Percentiles rank a stretch among this genome's conserved stretches.
Evolutionary conservation across 1,140 invertebrate genomes (phyloP).

Genomic region (Laupala kohalensis): DNA sequence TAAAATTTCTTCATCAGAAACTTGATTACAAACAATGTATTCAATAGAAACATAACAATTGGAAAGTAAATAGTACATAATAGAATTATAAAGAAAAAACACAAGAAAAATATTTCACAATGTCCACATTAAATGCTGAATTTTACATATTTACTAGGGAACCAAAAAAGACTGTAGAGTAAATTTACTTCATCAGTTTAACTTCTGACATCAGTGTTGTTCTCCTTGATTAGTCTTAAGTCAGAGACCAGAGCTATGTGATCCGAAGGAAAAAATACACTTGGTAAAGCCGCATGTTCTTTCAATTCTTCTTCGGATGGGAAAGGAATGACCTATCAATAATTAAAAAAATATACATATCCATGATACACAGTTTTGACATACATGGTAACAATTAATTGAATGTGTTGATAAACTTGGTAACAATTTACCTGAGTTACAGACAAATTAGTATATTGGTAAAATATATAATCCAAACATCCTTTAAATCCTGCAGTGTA

Average conservation of each 20-base stretch:
- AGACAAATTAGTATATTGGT: conserved; percentile 47
- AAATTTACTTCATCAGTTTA: too few species aligned
- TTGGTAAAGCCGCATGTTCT: conserved; percentile 63
- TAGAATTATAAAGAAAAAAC: too few species aligned
- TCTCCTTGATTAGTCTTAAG: too few species aligned
- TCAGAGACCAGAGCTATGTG: conserved; percentile 79
- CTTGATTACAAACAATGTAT: too few species aligned
- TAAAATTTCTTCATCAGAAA: too few species aligned
- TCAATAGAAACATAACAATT: too few species aligned
- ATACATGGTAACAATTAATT: conserved; percentile 5
- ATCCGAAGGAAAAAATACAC: conserved; percentile 78
- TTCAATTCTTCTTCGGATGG: conserved; percentile 61
- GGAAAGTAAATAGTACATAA: too few species aligned
- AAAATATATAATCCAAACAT: conserved; percentile 89
- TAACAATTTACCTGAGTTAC: conserved; percentile 39
- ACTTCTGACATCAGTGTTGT: too few species aligned
- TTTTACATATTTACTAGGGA: too few species aligned
- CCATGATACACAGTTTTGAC: background rate
- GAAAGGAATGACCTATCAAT: conserved; percentile 54
- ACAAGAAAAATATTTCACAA: too few species aligned
- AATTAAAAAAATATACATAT: conserved; percentile 7
- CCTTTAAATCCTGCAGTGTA: conserved; percentile 69
- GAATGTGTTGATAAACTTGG: background rate
- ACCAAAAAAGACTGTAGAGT: too few species aligned
- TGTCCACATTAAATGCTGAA: too few species aligned